These are phyloP conservation scores for Auanema sp. DNA, from an alignment of 2,888 invertebrate genomes.

Conservation along the genomic window DNA sequence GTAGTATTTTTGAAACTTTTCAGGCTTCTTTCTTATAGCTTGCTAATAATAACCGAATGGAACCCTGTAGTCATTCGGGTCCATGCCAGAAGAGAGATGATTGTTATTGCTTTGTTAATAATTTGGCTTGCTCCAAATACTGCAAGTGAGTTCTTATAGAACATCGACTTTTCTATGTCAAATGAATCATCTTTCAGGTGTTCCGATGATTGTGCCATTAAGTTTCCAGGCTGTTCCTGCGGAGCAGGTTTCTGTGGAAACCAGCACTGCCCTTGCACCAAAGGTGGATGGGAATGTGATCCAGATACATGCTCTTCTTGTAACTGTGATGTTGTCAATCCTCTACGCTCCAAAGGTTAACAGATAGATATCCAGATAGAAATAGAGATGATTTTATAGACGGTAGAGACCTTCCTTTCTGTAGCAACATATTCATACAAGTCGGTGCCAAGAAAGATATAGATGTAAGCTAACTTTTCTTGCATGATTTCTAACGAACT, in stretches of 20 bases:
- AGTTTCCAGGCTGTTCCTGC: constrained; percentile 20
- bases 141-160: constrained; percentile 9
- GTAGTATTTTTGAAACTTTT: too few relatives aligned
- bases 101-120: constrained; percentile 9
- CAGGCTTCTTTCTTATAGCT: neutral
- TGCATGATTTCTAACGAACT: too few relatives aligned
- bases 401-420: too few relatives aligned
- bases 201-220: neutral
- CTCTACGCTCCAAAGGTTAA: too few relatives aligned
- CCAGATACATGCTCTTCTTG: constrained; percentile 10
- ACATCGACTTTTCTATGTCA: too few relatives aligned
- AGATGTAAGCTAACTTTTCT: too few relatives aligned
- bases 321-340: constrained; percentile 5
- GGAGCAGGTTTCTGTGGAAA: constrained; percentile 3
- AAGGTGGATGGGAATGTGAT: constrained; percentile 20
- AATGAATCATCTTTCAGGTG: constrained; percentile 7
- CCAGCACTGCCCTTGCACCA: constrained; percentile 10
- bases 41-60: neutral
- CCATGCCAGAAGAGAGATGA: neutral
- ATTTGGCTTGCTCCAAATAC: constrained; percentile 10
- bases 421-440: too few relatives aligned
- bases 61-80: constrained; percentile 12
- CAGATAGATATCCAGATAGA: too few relatives aligned
- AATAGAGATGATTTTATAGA: too few relatives aligned
- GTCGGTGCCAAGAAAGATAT: too few relatives aligned